Evolutionary conservation across 1,140 invertebrate genomes (phyloP).

Genomic region (Tetramorium simillimum): DNA sequence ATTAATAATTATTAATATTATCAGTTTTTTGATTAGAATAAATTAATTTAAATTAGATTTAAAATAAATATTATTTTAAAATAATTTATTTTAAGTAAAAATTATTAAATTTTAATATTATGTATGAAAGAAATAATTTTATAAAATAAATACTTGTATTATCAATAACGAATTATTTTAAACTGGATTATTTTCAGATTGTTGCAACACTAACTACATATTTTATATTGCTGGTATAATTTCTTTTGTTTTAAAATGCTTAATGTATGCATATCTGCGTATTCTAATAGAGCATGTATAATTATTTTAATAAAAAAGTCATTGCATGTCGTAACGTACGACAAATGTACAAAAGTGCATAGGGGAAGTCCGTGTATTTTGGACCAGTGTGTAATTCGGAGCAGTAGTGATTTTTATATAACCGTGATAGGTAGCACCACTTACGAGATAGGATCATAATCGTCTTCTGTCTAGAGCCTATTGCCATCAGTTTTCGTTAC

Average conservation of each 20-base stretch:
- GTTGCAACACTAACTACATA: slow-evolving; percentile 10
- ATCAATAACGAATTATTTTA: not conserved
- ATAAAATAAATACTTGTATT: not conserved
- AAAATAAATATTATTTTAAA: not conserved
- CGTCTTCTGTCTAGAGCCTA: too few relatives aligned
- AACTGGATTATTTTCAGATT: not conserved
- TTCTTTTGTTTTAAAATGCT: not conserved
- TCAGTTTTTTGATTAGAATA: not conserved
- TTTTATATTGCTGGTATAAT: slow-evolving; percentile 29
- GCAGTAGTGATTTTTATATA: too few relatives aligned
- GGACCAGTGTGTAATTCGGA: too few relatives aligned
- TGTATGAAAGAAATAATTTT: not conserved
- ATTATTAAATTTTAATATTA: not conserved
- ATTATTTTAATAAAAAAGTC: not conserved
- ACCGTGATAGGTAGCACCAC: too few relatives aligned
- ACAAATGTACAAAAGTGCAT: not conserved
- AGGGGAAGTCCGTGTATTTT: too few relatives aligned
- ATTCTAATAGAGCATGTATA: not conserved
- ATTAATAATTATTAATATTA: not conserved
- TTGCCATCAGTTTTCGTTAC: too few relatives aligned
- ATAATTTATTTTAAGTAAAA: not conserved
- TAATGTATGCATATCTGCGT: not conserved
- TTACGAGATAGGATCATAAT: too few relatives aligned
- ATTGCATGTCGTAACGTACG: not conserved
- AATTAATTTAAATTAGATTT: too few relatives aligned